Percentiles rank a stretch among this genome's conserved stretches.
Conservation (phyloP, 2,888 invertebrate species). For the Xestia ashworthii region DNA sequence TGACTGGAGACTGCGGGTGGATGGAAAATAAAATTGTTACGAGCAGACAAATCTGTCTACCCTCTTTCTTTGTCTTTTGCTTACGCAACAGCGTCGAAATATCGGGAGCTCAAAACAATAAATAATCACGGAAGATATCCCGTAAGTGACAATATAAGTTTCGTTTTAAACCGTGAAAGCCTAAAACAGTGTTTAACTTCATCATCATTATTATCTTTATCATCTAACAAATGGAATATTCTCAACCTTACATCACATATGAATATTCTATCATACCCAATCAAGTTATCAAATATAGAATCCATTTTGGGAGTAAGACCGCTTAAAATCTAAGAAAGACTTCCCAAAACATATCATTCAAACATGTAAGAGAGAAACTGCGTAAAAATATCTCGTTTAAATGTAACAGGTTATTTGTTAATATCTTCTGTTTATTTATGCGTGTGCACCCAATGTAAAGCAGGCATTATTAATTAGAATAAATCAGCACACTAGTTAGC, state of each 20-base stretch:
- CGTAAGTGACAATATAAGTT: no score
- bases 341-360: neutral
- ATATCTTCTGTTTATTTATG: slow-evolving; percentile 29
- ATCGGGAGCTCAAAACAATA: no score
- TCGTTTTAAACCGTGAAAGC: no score
- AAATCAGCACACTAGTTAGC: slow-evolving; percentile 31
- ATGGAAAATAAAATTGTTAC: no score
- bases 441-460: slow-evolving; percentile 26
- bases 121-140: no score
- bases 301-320: slow-evolving; percentile 8
- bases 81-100: no score
- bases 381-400: neutral
- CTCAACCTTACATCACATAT: neutral
- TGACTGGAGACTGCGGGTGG: no score
- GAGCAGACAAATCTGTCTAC: no score
- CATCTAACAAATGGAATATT: slow-evolving; percentile 3
- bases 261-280: neutral
- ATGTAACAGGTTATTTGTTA: slow-evolving; percentile 1
- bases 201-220: slow-evolving; percentile 3
- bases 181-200: no score
- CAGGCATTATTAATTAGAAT: slow-evolving; percentile 44
- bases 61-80: no score
- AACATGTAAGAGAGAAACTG: slow-evolving; percentile 20
- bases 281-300: neutral
- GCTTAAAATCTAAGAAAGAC: neutral